Base-by-base conservation (phyloP, 2,888 invertebrate species). In the Bombyx huttoni region DNA sequence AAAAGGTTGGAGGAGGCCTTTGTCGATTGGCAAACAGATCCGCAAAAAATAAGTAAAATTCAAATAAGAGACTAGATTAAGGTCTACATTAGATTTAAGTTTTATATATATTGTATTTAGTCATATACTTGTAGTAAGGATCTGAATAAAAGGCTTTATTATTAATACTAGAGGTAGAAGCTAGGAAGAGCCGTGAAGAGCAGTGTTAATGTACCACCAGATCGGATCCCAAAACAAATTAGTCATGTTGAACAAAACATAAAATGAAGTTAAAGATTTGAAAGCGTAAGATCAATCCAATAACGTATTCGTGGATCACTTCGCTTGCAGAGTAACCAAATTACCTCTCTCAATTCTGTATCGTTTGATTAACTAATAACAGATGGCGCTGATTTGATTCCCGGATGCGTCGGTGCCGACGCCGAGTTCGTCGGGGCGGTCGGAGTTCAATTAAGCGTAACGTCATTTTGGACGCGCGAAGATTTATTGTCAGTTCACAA, bases 311-410 rank as follows among this genome's bases (percentile, higher is more conserved):
- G 3, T 5, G 24, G 24, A 24, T 24, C 68, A 73, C 78, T 76
- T 74, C 66, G 65, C 63, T 40, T 70, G 62, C 56, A 55, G 3
- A 35, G 12, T 82, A 85, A 85, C 78, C 78, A 73, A 84, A 86
- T 85, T 85, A 80, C 62, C 55, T 62, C 56, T 62, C 62, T 70
- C 70, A 75, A 73, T 75, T 68, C 77, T 74, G 79, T 81, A 80
- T 84, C 78, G 85, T 87, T 86, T 76, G 81, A 84, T 86, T 82
- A 81, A 74, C 57, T 55, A 46, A 47, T 72, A 71, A 68, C 84
- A 82, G 83, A 85, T 84, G 83, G 73, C 77, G 67, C 59, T 79
- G 77, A 85, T 82, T 80, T 64, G 70, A 85, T 84, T 73, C 58
- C 61, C 62, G 60, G 67, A 73, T 68, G 51, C 58, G 57, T 57